These are phyloP conservation scores for Origma solitaria DNA, from an alignment of 2,113 vertebrate species.

Conservation along the genomic window DNA sequence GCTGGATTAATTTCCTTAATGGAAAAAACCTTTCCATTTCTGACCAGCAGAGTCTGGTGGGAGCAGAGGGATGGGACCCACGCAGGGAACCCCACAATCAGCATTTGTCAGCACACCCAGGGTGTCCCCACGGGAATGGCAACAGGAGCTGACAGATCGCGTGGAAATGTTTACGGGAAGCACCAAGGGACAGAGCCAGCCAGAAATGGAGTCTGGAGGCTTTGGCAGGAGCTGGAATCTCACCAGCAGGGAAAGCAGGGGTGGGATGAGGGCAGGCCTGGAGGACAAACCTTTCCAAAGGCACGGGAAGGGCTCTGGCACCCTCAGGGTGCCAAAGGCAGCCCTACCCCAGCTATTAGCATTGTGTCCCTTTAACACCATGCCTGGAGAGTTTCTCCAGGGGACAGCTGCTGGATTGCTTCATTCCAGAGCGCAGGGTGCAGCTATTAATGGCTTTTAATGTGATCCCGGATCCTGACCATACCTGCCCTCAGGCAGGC, in stretches of 20 bases:
- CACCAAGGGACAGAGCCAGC: neutral
- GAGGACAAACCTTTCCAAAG: neutral
- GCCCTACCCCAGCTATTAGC: neutral
- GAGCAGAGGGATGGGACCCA: neutral
- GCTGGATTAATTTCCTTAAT: neutral
- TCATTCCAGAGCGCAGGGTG: neutral
- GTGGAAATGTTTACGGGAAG: neutral
- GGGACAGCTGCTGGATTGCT: neutral
- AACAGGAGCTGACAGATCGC: neutral
- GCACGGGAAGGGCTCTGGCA: neutral
- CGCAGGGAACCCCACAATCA: neutral
- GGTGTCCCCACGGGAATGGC: fast-evolving
- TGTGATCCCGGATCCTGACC: neutral
- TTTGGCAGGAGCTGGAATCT: neutral
- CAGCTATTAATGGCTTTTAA: slow-evolving; percentile 19
- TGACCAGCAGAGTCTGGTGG: neutral
- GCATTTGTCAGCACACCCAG: neutral
- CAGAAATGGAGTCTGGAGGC: neutral
- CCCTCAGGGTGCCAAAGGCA: neutral
- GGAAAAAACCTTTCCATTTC: neutral
- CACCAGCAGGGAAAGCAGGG: neutral
- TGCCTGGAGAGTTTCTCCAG: neutral
- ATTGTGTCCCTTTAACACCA: neutral
- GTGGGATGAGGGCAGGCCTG: neutral
- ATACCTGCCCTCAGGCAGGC: neutral